Base-by-base conservation (phyloP, 1,140 invertebrate species). In the Apis cerana region DNA sequence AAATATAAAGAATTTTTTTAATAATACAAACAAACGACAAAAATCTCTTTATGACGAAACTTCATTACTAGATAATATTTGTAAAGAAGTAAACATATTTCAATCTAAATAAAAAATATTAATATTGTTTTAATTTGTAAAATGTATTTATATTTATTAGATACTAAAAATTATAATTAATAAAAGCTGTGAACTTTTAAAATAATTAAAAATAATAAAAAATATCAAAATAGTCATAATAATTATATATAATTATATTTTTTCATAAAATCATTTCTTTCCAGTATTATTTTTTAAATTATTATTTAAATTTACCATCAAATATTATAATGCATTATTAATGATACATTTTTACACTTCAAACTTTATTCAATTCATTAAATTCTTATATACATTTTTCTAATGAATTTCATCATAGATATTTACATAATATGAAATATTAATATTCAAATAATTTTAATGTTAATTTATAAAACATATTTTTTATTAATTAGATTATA, bases 21-120 rank as follows among this genome's bases (percentile, higher is more conserved):
- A 93, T 50, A 91, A 92, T 56, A 93, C 8, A 12, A 43, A 92
- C 54, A 92, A 93, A 58, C 89, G 95, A 84, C 95, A 95, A 81
- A 95, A 95, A 67, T 96, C 95, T 50, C 86, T 96, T 2, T 96
- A 96, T 82, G 95, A 96, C 80, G 95, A 96, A 92, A 96, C 95
- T 56, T 95, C 95, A 67, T 90, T 96, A 33, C 94, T 95, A 83
- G 95, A 95, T 95, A 92, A 88, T 56, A 52, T 19, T 67, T 17
- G 21, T 10, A 64, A 19, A 4, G 5, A 61, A 59, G 43, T 11
- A 3, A 61, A 33, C 11, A 43, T 11, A 33, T 43, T 58, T 50
- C 68, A 19, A 21, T 19, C 50, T 17, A 50, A 23, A 43, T 50
- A 23, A 23, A n/a, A 33, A 13, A 43, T 0, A 43, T 43, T n/a